Evolutionary conservation across 1,140 invertebrate genomes (phyloP), one percentile per base, ranked within the genome.

Genomic region (Rhopalosiphum maidis): DNA sequence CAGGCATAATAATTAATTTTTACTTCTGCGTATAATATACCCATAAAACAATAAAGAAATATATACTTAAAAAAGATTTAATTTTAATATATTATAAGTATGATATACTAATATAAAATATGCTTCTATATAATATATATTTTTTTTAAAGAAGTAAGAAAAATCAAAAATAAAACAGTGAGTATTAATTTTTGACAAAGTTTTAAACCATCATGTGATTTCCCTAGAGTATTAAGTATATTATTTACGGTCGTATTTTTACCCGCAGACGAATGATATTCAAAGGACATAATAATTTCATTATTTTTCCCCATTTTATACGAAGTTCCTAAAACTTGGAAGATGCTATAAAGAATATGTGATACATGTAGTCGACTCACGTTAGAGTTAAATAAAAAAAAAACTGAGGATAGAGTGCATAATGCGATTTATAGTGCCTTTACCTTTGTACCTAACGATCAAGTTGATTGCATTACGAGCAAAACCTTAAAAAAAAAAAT

Each of bases 391-490:
- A 48, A 83, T 37, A 41, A 51, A 93, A 85, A 91, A 83, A 85
- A 35, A 85, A 46, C 43, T 51, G 51, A 35, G 11, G 60, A 82
- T 22, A 83, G 25, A 86, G 46, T 54, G n/a, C 51, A 85, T 93
- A 93, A 93, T 83, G 41, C 77, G 37, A 85, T 93, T 93, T 93
- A 85, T 90, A n/a, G 22, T 23, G 18, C 35, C 25, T 90, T 60
- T 55, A 48, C 91, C 48, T 85, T 54, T 82, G 94, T 90, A 41
- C 41, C 41, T 41, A 55, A 88, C 91, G 23, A 93, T 91, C 93
- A 96, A 97, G 51, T 86, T 54, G 94, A 95, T 96, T 87, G 96
- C 97, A 95, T 97, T 98, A 95, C 21, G 22, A n/a, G 11, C 30
- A 94, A 94, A 94, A 89, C 92, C n/a, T 94, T 86, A 83, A n/a